Conservation (phyloP, 2,113 vertebrate genomes). For the Thalassoma bifasciatum region DNA sequence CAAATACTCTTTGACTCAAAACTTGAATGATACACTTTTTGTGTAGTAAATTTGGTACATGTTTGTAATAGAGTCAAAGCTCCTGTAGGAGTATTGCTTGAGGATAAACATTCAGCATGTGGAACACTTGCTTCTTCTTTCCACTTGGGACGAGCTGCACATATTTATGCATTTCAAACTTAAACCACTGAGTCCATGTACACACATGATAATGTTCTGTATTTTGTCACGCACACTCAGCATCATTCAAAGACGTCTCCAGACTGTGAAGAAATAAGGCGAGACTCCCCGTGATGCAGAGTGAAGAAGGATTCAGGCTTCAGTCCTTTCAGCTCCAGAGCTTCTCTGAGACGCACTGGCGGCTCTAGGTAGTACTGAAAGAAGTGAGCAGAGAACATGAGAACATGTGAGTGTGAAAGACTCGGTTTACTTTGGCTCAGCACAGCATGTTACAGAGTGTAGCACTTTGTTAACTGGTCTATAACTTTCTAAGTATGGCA, state of each 20-base stretch:
- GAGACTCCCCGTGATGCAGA: constrained; percentile 92
- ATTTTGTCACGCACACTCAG: constrained; percentile 8
- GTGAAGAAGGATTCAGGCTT: constrained; percentile 90
- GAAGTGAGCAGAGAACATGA: neutral
- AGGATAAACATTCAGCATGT: constrained; percentile 28
- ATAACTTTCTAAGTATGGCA: neutral
- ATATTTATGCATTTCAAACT: neutral
- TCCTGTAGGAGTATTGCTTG: neutral
- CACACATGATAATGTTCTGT: neutral
- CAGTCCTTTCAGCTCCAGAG: constrained; percentile 87
- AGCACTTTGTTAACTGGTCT: neutral
- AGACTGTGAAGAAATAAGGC: constrained; percentile 78
- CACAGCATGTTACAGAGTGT: neutral
- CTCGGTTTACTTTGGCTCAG: neutral
- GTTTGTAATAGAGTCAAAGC: neutral
- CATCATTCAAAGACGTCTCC: constrained; percentile 79
- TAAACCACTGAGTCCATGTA: neutral
- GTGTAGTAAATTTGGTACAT: neutral
- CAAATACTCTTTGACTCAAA: neutral
- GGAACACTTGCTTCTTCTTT: neutral
- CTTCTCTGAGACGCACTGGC: constrained; percentile 87
- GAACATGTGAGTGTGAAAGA: neutral
- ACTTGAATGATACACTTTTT: neutral
- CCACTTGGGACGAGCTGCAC: neutral
- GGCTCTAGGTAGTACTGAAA: constrained; percentile 93